Evolutionary conservation across 2,113 vertebrate genomes (phyloP).

Genomic region (Thamnophis sirtalis): DNA sequence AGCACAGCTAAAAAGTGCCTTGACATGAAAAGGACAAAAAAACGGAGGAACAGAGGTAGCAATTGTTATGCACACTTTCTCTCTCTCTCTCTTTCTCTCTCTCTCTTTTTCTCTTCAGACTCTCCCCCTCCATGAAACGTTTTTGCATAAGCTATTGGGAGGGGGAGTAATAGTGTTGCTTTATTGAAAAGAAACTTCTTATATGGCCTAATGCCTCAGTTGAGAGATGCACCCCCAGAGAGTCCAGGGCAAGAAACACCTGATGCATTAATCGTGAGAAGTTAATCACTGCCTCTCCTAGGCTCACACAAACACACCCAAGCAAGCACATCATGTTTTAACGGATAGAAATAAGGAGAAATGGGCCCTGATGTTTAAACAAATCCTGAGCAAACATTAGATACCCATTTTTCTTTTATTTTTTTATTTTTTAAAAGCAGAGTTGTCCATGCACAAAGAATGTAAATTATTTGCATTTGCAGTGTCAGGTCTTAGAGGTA

Average conservation of each 20-base stretch:
- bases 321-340: neutral
- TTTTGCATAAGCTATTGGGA: slow-evolving; percentile 71
- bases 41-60: slow-evolving; percentile 90
- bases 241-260: slow-evolving; percentile 67
- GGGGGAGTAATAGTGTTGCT: slow-evolving; percentile 58
- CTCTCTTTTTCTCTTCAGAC: slow-evolving; percentile 10
- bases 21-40: slow-evolving; percentile 89
- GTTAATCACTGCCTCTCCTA: neutral
- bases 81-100: neutral
- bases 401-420: neutral
- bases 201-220: slow-evolving; percentile 64
- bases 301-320: neutral
- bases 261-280: slow-evolving; percentile 66
- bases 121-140: slow-evolving; percentile 60
- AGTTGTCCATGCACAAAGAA: slow-evolving; percentile 58
- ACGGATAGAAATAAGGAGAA: neutral
- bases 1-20: slow-evolving; percentile 83
- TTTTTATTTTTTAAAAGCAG: slow-evolving; percentile 3
- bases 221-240: slow-evolving; percentile 51
- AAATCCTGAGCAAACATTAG: neutral
- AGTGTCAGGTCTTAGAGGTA: slow-evolving; percentile 70
- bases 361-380: slow-evolving; percentile 26
- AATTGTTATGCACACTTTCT: slow-evolving; percentile 89
- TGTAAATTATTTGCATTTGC: slow-evolving; percentile 73
- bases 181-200: slow-evolving; percentile 62